A percentile compares a stretch with the other conserved stretches of the same genome.
phyloP scores from a whole-genome alignment of 2,888 invertebrate genomes.

The Cryptops parisi region DNA sequence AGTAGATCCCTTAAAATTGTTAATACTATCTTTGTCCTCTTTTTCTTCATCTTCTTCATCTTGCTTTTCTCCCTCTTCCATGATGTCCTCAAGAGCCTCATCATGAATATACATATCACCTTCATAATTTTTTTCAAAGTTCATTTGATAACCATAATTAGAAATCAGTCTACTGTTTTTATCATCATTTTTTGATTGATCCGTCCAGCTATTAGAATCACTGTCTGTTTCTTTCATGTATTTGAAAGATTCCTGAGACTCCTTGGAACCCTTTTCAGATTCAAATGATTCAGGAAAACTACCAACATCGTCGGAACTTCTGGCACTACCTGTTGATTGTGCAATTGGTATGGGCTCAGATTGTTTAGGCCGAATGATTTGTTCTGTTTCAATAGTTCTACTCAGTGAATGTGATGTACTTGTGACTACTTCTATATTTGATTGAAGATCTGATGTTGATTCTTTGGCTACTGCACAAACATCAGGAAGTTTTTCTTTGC shows the following conservation, averaged over 20 bases:
- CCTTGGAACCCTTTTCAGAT: conserved; percentile 21
- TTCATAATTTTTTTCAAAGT: conserved; percentile 32
- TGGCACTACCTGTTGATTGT: not conserved
- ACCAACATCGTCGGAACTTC: not conserved
- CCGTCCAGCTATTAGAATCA: conserved; percentile 48
- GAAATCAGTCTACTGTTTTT: conserved; percentile 41
- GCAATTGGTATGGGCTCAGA: not conserved
- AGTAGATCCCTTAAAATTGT: conserved; percentile 40
- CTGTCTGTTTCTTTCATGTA: conserved; percentile 10
- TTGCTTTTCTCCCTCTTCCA: conserved; percentile 39
- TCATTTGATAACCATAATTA: conserved; percentile 23
- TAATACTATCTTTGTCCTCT: conserved; percentile 38
- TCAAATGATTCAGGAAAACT: not conserved
- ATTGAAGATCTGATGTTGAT: conserved; percentile 11
- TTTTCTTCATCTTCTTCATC: conserved; percentile 48
- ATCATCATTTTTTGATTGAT: conserved; percentile 51
- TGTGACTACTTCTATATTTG: not conserved
- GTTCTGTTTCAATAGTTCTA: not conserved
- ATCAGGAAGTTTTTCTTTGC: conserved; percentile 25
- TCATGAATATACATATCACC: conserved; percentile 44
- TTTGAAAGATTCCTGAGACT: conserved; percentile 29
- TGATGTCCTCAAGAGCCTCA: conserved; percentile 60
- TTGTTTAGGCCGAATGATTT: not conserved
- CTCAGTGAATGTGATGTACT: not conserved
- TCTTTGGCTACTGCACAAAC: not conserved